A percentile compares a stretch with the other conserved stretches of the same genome.
phyloP scores from a whole-genome alignment of 2,888 invertebrate species.

The Cactoblastis cactorum region DNA sequence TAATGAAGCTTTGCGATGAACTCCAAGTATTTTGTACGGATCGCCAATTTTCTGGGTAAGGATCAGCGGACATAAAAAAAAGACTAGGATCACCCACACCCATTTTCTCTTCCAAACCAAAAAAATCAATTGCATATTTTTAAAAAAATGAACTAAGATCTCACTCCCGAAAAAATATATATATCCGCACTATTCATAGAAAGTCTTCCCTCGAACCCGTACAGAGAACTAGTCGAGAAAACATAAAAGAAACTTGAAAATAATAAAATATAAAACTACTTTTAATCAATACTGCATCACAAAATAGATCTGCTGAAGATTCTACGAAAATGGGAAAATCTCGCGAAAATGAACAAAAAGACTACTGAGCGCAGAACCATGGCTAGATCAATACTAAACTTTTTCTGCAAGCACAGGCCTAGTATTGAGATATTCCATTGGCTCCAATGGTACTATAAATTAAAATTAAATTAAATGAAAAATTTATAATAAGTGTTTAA shows the following conservation, averaged over 20 bases:
- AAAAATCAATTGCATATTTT: slow-evolving; percentile 73
- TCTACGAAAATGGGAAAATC: slow-evolving; percentile 56
- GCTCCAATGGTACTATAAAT: no score
- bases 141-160: slow-evolving; percentile 32
- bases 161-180: slow-evolving; percentile 36
- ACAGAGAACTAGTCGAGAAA: slow-evolving; percentile 32
- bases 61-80: slow-evolving; percentile 42
- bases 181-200: slow-evolving; percentile 44
- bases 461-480: no score
- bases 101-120: slow-evolving; percentile 59
- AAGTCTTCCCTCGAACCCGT: slow-evolving; percentile 40
- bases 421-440: no score
- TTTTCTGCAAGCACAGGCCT: no score
- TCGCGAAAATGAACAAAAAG: slow-evolving; percentile 38
- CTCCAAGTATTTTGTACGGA: slow-evolving; percentile 91
- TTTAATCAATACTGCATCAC: slow-evolving; percentile 70
- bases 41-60: slow-evolving; percentile 81
- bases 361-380: no score
- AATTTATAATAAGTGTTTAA: no score
- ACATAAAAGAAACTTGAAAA: slow-evolving; percentile 43
- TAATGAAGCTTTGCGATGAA: slow-evolving; percentile 85
- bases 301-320: slow-evolving; percentile 72
- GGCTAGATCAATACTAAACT: no score
- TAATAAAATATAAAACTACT: slow-evolving; percentile 44
- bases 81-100: slow-evolving; percentile 46